Base-by-base conservation (phyloP, 2,888 invertebrate genomes). In the Pseudeuparius sepicola region DNA sequence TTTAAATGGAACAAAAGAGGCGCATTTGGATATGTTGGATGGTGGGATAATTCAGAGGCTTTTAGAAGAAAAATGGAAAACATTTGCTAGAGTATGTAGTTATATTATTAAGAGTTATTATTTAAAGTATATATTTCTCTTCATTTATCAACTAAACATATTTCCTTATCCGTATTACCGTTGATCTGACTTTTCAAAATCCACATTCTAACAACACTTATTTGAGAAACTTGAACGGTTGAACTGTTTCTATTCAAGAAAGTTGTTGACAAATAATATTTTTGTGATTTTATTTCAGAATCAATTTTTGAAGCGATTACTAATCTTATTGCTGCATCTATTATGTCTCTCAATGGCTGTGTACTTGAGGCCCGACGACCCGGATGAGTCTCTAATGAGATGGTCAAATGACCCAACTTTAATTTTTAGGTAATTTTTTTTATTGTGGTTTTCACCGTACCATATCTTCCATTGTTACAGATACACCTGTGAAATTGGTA, bases 1-100 rank as follows among this genome's bases (percentile, higher is more conserved):
- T 52, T 70, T 97, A 41, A 94, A 96, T 57, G 97, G 97, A 35
- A 92, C 89, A 6, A 96, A 94, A 56, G 88, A 93, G 54, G 96
- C 92, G 53, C 98, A 98, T 71, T 72, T 98, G 57, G 93, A 97
- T 59, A 98, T 98, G 96, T 68, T 98, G 52, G 94, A 94, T 56
- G 94, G 96, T 29, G 97, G 97, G 16, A 97, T 98, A 36, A 96
- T 98, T 54, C 93, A 96, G 59, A 76, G 93, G 52, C 66, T 98
- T 30, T 70, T 98, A 11, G 96, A 96, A 61, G 97, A 98, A 63
- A 98, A 98, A 62, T 98, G 98, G 98, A 96, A 97, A 64, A 93
- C 94, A 1, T 98, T 93, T 67, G 98, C 94, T 14, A 75, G 86
- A 66, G 89, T 89, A 68, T 55, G n/a, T n/a, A n/a, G 65, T 38